phyloP scores from a whole-genome alignment of 2,888 invertebrate species.

The Macaria notata region DNA sequence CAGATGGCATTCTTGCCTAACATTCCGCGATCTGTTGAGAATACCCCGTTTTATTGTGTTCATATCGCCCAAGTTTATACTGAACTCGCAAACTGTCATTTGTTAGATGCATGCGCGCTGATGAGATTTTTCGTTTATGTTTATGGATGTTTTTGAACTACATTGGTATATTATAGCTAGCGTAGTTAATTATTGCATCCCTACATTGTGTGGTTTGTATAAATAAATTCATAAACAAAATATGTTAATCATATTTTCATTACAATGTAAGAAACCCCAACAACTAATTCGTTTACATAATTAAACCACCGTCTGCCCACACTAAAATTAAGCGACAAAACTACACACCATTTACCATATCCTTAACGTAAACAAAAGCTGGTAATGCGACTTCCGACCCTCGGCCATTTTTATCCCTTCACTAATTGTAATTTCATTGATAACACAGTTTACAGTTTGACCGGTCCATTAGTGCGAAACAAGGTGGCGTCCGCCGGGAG shows the following conservation, averaged over 20 bases:
- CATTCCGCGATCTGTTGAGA: conserved; percentile 67
- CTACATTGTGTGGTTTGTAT: no score
- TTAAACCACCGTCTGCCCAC: no score
- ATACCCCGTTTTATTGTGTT: conserved; percentile 73
- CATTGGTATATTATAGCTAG: no score
- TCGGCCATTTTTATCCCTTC: conserved; percentile 69
- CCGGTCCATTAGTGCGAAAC: conserved; percentile 81
- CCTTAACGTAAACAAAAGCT: conserved; percentile 58
- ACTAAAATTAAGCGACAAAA: conserved; percentile 28
- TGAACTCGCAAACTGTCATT: conserved; percentile 64
- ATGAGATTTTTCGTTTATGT: conserved; percentile 18
- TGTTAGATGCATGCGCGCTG: conserved; percentile 29
- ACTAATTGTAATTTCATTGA: conserved; percentile 83
- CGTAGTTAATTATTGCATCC: no score
- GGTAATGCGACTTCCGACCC: conserved; percentile 67
- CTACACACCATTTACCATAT: conserved; percentile 43
- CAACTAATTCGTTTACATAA: no score
- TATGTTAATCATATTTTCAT: no score
- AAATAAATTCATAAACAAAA: no score
- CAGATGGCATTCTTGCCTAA: conserved; percentile 78
- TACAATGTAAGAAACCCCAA: no score
- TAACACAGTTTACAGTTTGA: conserved; percentile 82
- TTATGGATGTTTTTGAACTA: not conserved
- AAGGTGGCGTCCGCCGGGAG: conserved; percentile 75
- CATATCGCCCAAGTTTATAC: conserved; percentile 65